Conservation (phyloP, 2,888 invertebrate species). For the Hyppa rectilinea region DNA sequence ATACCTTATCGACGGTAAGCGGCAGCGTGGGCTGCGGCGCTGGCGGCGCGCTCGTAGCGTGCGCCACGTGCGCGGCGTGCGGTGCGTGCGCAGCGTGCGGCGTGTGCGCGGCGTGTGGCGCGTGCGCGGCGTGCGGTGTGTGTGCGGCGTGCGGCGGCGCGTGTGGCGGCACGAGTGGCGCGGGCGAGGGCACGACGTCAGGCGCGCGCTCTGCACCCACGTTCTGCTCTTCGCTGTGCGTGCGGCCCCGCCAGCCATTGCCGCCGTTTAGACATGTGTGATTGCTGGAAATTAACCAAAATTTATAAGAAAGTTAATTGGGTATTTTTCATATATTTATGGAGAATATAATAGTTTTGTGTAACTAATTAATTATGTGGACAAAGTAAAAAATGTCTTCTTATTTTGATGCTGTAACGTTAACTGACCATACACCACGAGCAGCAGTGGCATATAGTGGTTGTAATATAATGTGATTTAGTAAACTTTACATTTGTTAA, state of each 20-base stretch:
- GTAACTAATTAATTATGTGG: background rate
- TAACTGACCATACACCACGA: background rate
- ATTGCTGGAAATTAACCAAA: conserved; percentile 44
- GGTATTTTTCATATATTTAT: no score
- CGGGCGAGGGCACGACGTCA: conserved; percentile 49
- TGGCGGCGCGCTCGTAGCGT: conserved; percentile 50
- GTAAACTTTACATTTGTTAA: background rate
- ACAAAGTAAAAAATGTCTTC: background rate
- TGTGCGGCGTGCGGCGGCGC: background rate
- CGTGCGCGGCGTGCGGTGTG: background rate
- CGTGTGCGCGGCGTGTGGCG: conserved; percentile 22
- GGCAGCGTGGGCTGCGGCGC: conserved; percentile 77
- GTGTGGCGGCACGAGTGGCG: conserved; percentile 37
- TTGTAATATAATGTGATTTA: background rate
- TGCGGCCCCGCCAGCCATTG: conserved; percentile 70
- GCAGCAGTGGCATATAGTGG: background rate
- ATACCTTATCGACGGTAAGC: conserved; percentile 87
- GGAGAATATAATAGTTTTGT: background rate
- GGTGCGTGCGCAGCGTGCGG: conserved; percentile 46
- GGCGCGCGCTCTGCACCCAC: conserved; percentile 62
- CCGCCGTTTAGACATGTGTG: conserved; percentile 54
- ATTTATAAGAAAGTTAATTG: background rate
- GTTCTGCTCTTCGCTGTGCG: conserved; percentile 79
- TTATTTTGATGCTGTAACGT: background rate
- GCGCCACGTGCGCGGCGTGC: conserved; percentile 9